phyloP scores from a whole-genome alignment of 2,113 vertebrate species.

The Elanoides forficatus region DNA sequence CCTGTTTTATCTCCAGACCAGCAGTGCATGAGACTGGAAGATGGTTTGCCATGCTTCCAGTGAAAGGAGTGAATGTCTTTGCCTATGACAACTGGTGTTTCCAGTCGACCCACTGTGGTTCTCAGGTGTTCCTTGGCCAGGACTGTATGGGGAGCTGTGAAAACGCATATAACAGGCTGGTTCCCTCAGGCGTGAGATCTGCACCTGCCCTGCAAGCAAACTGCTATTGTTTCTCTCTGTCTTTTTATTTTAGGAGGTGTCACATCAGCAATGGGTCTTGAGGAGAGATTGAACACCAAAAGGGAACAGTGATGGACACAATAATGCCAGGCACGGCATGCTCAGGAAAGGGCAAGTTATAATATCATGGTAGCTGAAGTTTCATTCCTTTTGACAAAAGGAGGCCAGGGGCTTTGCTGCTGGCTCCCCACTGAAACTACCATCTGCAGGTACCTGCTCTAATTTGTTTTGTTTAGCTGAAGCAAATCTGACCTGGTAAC shows the following conservation, averaged over 20 bases:
- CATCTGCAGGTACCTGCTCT: not conserved
- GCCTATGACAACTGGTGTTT: not conserved
- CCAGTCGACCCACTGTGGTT: accelerated
- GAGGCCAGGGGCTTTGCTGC: not conserved
- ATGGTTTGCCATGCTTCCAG: not conserved
- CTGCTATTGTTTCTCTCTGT: not conserved
- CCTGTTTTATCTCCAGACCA: not conserved
- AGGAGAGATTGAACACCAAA: not conserved
- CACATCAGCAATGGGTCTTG: not conserved
- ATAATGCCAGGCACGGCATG: not conserved
- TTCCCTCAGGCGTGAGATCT: not conserved
- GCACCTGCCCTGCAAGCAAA: not conserved
- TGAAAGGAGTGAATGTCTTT: not conserved
- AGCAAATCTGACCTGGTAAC: not conserved
- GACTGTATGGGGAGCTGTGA: not conserved
- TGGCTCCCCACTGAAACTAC: not conserved
- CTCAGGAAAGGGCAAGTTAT: not conserved
- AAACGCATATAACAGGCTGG: not conserved
- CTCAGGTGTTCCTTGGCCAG: not conserved
- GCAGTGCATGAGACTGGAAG: not conserved
- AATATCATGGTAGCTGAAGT: not conserved
- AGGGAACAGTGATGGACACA: not conserved
- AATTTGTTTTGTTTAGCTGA: not conserved
- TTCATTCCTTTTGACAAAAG: not conserved
- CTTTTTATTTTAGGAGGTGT: not conserved